Evolutionary conservation across 2,797 vertebrate genomes (phyloP), one percentile per base, ranked within the genome.

Genomic region (Acipenser ruthenus): DNA sequence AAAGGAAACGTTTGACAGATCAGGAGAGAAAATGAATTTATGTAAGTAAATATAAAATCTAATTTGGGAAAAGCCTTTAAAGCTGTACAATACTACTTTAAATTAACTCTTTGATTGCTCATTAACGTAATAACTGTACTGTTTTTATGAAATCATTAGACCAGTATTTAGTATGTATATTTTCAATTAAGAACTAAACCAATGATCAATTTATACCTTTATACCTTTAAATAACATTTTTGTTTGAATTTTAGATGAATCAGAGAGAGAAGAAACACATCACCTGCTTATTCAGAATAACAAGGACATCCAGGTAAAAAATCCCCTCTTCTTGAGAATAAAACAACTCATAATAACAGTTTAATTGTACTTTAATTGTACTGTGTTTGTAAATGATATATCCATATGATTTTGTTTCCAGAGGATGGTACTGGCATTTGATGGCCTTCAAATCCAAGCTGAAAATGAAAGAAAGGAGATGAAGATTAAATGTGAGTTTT

Each of bases 261-360:
- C 83, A 63, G 95, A 98, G 83, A 89, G 89, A 80, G 92, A 96
- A 80, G 93, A 95, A 89, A 94, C 93, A 50, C 92, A 90, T 63
- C 84, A 87, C 49, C 73, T 91, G n/a, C 89, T 93, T 10, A 49
- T 85, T 74, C 88, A 95, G 73, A 92, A 94, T 75, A 86, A 75
- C 73, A 86, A 82, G 69, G 89, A 72, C 9, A 66, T 94, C 74
- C 91, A 97, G 90, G 95, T 91, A 80, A 74, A 74, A 50, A 50
- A 62, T 3, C 2, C 23, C 2, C 2, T 37, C 23, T 37, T 37
- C 23, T 4, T 37, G 23, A 37, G 23, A 37, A 37, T 37, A 37
- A 37, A 37, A 37, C 23, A 37, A 37, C 23, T 37, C 23, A 37
- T 37, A 37, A 37, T 37, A 37, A 37, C 23, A 37, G 23, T 18